Conservation (phyloP, 2,113 vertebrate genomes). For the Gnathonemus echidnorhynchus region DNA sequence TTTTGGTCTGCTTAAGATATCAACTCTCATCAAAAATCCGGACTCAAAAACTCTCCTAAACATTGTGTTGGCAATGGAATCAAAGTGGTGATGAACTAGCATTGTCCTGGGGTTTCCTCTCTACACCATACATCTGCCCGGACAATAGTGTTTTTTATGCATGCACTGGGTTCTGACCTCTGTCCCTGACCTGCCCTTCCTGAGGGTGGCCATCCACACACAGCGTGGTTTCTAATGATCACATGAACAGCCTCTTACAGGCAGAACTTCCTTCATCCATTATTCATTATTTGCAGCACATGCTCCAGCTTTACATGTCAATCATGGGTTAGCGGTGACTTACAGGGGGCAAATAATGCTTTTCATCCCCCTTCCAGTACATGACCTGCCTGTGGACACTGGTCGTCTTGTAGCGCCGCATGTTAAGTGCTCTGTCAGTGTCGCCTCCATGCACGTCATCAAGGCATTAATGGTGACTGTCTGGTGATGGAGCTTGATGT, state of each 20-base stretch:
- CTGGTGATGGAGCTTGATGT: background rate
- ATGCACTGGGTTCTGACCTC: background rate
- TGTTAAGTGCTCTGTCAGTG: background rate
- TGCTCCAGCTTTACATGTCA: background rate
- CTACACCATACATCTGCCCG: background rate
- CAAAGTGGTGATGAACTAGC: background rate
- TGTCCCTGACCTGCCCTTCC: background rate
- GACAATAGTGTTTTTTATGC: background rate
- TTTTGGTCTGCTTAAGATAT: background rate
- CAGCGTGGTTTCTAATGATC: background rate
- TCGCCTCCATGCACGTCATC: background rate
- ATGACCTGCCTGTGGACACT: background rate
- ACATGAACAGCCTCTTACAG: background rate
- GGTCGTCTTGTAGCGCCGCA: background rate
- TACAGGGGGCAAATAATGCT: background rate
- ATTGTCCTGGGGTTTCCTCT: background rate
- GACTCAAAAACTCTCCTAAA: background rate
- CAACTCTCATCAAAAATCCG: background rate
- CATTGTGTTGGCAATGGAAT: background rate
- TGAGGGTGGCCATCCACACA: background rate
- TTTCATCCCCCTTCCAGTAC: background rate
- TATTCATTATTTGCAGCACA: background rate
- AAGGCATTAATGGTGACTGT: background rate
- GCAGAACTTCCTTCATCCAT: conserved; percentile 1
- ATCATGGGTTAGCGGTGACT: background rate